phyloP scores from a whole-genome alignment of 2,888 invertebrate genomes.

The Ecdyonurus torrentis region DNA sequence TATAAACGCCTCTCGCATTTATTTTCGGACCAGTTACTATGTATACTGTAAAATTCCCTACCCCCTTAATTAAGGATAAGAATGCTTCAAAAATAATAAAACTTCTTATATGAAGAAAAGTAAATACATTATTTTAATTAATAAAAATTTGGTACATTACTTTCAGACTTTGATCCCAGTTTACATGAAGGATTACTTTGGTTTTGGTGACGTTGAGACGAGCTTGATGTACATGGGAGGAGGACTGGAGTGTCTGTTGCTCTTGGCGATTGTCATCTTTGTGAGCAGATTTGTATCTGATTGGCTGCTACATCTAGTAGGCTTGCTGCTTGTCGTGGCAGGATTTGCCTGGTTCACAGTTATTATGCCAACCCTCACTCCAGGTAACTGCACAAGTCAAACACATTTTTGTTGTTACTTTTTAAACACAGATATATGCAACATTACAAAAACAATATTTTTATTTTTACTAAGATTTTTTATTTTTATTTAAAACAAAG shows the following conservation, averaged over 20 bases:
- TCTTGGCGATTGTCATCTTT: constrained; percentile 22
- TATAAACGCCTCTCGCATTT: no score
- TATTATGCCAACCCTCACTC: constrained; percentile 17
- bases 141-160: no score
- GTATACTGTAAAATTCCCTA: no score
- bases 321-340: constrained; percentile 18
- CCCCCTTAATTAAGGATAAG: neutral
- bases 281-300: constrained; percentile 22
- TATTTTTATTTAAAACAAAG: no score
- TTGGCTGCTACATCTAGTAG: constrained; percentile 21
- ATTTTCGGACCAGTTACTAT: no score
- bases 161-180: constrained; percentile 26
- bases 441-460: no score
- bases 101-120: neutral
- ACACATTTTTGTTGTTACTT: no score
- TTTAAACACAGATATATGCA: no score
- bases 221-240: constrained; percentile 26
- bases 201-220: constrained; percentile 25
- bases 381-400: no score
- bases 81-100: neutral
- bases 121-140: neutral
- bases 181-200: constrained; percentile 21
- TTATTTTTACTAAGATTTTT: neutral
- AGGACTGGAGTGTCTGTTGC: constrained; percentile 23
- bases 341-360: constrained; percentile 21